Evolutionary conservation across 1,140 invertebrate genomes (phyloP), one percentile per base, ranked within the genome.

Genomic region (Araneus ventricosus): DNA sequence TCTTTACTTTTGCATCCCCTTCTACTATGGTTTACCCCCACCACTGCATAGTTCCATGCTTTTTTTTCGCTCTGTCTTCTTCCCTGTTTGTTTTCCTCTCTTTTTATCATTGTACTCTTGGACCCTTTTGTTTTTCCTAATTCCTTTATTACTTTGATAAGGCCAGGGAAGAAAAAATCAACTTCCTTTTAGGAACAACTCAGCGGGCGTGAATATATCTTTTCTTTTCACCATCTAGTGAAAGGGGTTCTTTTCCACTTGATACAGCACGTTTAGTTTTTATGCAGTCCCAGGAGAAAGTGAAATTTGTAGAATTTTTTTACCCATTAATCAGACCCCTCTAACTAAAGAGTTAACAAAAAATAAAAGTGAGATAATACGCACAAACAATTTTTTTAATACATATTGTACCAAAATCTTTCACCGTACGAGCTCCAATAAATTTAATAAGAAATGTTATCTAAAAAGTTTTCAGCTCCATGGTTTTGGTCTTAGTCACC

Each of bases 101-200:
- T 93, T 93, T 93, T 93, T 93, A 87, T 93, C 91, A 93, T 93
- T 93, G 84, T 93, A 85, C 37, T 86, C 90, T 70, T 57, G 57
- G 82, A 52, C 67, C 59, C 90, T 80, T 86, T 93, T 93, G 91
- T 93, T 93, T 93, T 93, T 93, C 91, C 85, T 93, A 93, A 93
- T 93, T 93, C 91, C 91, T 93, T 93, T 93, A 93, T 93, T 87
- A 93, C 91, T 93, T 92, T 88, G 91, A 93, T 93, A 93, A 93
- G 91, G 80, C 67, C 27, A 59, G 30, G 37, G 75, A 37, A 80
- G 30, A 93, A 34, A 67, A 93, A 87, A 88, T 41, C 22, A 70
- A 17, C 63, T 92, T 92, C 63, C 82, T 92, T 92, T 86, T 92
- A 86, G 37, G 59, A 92, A 86, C 80, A 92, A 85, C 82, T 92